Base-by-base conservation (phyloP, 2,797 vertebrate genomes). In the Myotis daubentonii region DNA sequence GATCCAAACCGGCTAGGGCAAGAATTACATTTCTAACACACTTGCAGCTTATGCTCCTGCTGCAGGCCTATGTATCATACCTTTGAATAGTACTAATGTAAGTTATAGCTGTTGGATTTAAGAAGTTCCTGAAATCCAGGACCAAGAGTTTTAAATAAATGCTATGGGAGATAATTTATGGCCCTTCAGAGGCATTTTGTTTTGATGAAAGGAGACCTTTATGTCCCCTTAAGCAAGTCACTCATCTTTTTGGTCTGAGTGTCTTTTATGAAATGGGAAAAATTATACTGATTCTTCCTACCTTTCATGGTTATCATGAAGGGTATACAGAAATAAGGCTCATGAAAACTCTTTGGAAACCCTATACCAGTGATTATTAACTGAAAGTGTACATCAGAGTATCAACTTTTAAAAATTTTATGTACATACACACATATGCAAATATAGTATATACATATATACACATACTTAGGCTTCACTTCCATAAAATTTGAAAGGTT, bases 401-500 rank as follows among this genome's bases (percentile, higher is more conserved):
- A 55, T 92, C 19, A 38, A 28, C 33, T 85, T 93, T 96, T 72
- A 83, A 47, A 79, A 87, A 8, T 51, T 89, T 82, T 85, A 25
- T 9, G 9, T 5, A 36, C 8, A 47, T 36, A 28, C 7, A 44
- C 13, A 84, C 6, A 68, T 16, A 36, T 2, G 5, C 17, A 72
- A 15, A 47, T 38, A 38, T 16, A 47, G 71, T 30, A 51, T 53
- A 49, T 22, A 70, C 12, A 65, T 30, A 79, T 4, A 36, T 5
- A 22, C 7, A 44, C 30, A 5, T 6, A 51, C 7, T 20, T 5
- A 87, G 30, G 5, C 55, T 78, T 2, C 47, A 71, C 13, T 74
- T 65, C 4, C 65, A 22, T 51, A 76, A 89, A 87, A 22, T 86
- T 92, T 83, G 81, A 93, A 93, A 75, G n/a, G 13, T 85, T 85